A percentile compares a stretch with the other conserved stretches of the same genome.
Conservation (phyloP, 2,113 vertebrate genomes). For the Gobio gobio region DNA sequence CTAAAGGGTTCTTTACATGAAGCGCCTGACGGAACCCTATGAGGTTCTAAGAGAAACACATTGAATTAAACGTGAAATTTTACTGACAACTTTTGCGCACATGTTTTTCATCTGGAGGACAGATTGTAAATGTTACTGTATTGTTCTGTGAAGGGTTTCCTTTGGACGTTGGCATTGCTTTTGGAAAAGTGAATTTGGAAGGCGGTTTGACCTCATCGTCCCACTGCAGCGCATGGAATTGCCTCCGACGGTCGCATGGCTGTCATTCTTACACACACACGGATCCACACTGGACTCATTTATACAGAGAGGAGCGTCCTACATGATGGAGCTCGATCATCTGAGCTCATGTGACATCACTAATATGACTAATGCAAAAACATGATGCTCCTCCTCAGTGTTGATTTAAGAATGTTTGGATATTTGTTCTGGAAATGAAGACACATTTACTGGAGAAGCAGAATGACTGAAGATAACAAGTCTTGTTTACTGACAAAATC, state of each 20-base stretch:
- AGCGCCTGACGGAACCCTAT: too few species aligned
- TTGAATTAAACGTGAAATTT: too few species aligned
- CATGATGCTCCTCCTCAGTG: too few species aligned
- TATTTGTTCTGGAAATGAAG: too few species aligned
- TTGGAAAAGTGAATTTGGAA: not conserved
- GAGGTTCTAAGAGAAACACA: too few species aligned
- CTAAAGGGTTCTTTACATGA: too few species aligned
- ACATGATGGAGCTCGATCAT: not conserved
- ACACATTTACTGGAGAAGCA: too few species aligned
- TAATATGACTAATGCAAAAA: not conserved
- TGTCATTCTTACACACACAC: slow-evolving; percentile 61
- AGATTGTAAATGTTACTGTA: not conserved
- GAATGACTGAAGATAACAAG: too few species aligned
- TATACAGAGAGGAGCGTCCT: not conserved
- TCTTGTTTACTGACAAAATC: too few species aligned
- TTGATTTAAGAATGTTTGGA: too few species aligned
- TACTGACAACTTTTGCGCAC: too few species aligned
- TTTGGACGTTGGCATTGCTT: not conserved
- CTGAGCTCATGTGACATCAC: not conserved
- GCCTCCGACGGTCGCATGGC: slow-evolving; percentile 58
- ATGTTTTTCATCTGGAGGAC: not conserved
- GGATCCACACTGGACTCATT: slow-evolving; percentile 61
- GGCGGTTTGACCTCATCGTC: not conserved
- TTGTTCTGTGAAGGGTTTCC: not conserved
- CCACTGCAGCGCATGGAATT: slow-evolving; percentile 12